Evolutionary conservation across 2,113 vertebrate genomes (phyloP).

Genomic region (Podocnemis expansa): DNA sequence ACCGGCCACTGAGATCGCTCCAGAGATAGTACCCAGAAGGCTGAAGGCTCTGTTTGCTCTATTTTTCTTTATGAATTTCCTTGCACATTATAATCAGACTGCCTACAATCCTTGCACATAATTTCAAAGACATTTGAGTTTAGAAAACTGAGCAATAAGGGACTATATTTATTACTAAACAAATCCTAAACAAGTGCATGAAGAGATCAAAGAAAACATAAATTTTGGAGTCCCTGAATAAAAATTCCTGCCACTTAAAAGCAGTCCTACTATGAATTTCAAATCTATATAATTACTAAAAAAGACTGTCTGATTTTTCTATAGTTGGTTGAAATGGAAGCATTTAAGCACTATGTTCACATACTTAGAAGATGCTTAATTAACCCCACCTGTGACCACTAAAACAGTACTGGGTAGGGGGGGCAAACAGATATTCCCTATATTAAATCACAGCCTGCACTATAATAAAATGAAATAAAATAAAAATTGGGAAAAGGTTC

Average conservation of each 20-base stretch:
- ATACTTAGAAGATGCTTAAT: neutral
- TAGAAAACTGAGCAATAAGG: neutral
- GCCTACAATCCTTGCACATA: neutral
- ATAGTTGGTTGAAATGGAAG: neutral
- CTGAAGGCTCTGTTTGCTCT: neutral
- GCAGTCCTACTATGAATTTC: neutral
- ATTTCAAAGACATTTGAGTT: neutral
- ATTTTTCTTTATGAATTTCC: neutral
- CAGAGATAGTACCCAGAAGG: neutral
- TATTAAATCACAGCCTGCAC: accelerated
- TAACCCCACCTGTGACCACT: neutral
- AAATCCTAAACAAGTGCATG: neutral
- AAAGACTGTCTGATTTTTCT: neutral
- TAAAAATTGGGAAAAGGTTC: neutral
- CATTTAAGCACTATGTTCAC: neutral
- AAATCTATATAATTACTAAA: neutral
- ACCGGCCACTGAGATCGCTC: neutral
- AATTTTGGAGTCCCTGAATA: neutral
- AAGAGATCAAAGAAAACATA: neutral
- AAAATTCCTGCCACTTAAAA: neutral
- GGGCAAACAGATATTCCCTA: neutral
- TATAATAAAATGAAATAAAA: neutral
- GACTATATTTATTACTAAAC: neutral
- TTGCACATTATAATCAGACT: neutral
- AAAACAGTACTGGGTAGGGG: neutral